A percentile compares a stretch with the other conserved stretches of the same genome.
Conservation (phyloP, 2,888 invertebrate genomes). For the Notodonta ziczac region DNA sequence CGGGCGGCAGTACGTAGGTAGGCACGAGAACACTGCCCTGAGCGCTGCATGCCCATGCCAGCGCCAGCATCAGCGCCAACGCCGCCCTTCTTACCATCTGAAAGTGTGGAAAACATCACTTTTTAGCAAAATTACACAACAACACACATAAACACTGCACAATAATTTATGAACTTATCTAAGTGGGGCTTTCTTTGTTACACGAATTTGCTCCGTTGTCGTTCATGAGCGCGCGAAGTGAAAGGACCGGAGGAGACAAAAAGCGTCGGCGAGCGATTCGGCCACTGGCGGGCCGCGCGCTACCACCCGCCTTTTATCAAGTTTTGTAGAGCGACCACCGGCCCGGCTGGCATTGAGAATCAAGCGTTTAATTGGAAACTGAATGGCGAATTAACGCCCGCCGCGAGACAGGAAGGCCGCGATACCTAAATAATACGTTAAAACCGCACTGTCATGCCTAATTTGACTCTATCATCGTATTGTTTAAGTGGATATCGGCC, state of each 20-base stretch:
- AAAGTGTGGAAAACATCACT: constrained; percentile 72
- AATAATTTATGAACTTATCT: constrained; percentile 73
- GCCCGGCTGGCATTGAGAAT: constrained; percentile 81
- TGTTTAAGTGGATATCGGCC: constrained; percentile 41
- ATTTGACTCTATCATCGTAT: constrained; percentile 41
- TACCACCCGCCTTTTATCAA: constrained; percentile 80
- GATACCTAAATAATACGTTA: constrained; percentile 70
- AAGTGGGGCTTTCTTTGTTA: constrained; percentile 69
- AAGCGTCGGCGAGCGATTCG: constrained; percentile 69
- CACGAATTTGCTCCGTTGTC: constrained; percentile 57
- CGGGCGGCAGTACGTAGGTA: constrained; percentile 82
- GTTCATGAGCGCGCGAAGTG: constrained; percentile 77
- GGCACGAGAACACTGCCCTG: constrained; percentile 80
- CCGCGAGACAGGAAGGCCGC: constrained; percentile 77
- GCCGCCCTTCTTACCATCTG: constrained; percentile 85
- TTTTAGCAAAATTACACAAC: constrained; percentile 58
- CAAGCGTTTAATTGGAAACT: constrained; percentile 83
- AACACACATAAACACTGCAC: constrained; percentile 40
- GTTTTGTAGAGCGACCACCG: constrained; percentile 71
- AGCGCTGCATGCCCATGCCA: constrained; percentile 71
- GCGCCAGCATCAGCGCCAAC: constrained; percentile 77
- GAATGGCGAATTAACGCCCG: constrained; percentile 75
- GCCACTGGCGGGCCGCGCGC: constrained; percentile 76
- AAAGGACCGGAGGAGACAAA: constrained; percentile 77
- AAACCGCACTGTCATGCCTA: constrained; percentile 61